phyloP scores from a whole-genome alignment of 2,888 invertebrate species.

The Synanthedon vespiformis region DNA sequence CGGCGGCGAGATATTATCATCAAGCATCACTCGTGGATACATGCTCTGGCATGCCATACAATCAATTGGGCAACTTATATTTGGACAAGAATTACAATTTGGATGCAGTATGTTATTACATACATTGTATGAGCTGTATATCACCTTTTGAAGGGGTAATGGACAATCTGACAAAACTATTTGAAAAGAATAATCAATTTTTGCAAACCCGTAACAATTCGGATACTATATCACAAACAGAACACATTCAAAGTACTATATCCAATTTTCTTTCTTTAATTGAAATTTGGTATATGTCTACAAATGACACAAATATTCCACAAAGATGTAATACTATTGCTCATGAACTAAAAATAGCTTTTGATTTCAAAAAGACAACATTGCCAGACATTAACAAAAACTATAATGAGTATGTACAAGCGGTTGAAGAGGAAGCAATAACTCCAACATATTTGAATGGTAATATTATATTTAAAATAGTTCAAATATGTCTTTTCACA shows the following conservation, averaged over 20 bases:
- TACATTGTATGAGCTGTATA: constrained; percentile 83
- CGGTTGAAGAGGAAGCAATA: constrained; percentile 55
- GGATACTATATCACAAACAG: constrained; percentile 49
- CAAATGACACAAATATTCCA: constrained; percentile 74
- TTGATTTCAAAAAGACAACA: constrained; percentile 65
- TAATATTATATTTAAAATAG: constrained; percentile 84
- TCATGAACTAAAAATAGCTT: constrained; percentile 79
- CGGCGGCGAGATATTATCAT: constrained; percentile 86
- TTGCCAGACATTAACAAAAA: constrained; percentile 66
- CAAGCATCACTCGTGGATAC: constrained; percentile 84
- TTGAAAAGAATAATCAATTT: constrained; percentile 76
- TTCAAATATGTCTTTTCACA: constrained; percentile 84
- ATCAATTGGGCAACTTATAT: constrained; percentile 91
- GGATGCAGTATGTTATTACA: constrained; percentile 91
- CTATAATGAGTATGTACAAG: constrained; percentile 61
- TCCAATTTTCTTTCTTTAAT: constrained; percentile 69
- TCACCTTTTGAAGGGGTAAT: constrained; percentile 91
- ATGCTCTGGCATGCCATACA: constrained; percentile 90
- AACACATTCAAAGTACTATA: constrained; percentile 61
- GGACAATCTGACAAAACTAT: constrained; percentile 83
- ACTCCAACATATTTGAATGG: constrained; percentile 72
- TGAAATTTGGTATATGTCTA: constrained; percentile 74
- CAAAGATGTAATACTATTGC: constrained; percentile 77
- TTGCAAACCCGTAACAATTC: constrained; percentile 63
- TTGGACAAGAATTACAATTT: constrained; percentile 84